Conservation (phyloP, 2,888 invertebrate genomes). For the Epicampocera succincta region DNA sequence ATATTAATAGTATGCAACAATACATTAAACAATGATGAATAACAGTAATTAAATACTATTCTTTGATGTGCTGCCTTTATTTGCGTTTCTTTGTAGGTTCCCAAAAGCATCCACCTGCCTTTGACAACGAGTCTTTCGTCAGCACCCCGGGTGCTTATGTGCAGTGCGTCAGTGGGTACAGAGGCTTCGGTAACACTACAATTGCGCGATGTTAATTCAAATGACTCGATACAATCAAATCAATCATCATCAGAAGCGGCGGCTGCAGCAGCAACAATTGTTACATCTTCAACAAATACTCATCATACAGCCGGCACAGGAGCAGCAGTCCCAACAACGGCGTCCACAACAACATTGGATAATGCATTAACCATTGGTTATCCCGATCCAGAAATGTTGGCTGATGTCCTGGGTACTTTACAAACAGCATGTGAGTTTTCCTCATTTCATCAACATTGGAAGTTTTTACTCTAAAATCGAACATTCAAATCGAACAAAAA, state of each 20-base stretch:
- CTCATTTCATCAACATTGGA: neutral
- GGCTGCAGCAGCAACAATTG: conserved; percentile 56
- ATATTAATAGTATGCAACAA: too few species aligned
- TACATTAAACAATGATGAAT: conserved; percentile 27
- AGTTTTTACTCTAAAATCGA: too few species aligned
- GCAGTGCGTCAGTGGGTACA: conserved; percentile 82
- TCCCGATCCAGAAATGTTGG: conserved; percentile 88
- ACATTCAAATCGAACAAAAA: too few species aligned
- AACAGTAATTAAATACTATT: conserved; percentile 32
- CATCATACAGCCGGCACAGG: conserved; percentile 57
- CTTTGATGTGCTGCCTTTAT: conserved; percentile 4
- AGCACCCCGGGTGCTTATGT: conserved; percentile 79
- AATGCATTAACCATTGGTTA: conserved; percentile 87
- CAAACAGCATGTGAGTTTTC: conserved; percentile 82
- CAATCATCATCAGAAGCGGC: conserved; percentile 68
- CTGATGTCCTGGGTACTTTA: conserved; percentile 87
- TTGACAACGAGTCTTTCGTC: conserved; percentile 80
- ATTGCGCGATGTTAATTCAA: conserved; percentile 80
- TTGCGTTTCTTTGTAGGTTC: conserved; percentile 75
- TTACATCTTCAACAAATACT: conserved; percentile 55
- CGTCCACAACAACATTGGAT: conserved; percentile 80
- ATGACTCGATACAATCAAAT: conserved; percentile 71
- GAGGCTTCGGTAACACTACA: conserved; percentile 82
- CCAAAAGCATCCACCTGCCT: conserved; percentile 81
- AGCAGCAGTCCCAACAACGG: conserved; percentile 47